phyloP scores from a whole-genome alignment of 1,140 invertebrate genomes.

The Atta colombica region DNA sequence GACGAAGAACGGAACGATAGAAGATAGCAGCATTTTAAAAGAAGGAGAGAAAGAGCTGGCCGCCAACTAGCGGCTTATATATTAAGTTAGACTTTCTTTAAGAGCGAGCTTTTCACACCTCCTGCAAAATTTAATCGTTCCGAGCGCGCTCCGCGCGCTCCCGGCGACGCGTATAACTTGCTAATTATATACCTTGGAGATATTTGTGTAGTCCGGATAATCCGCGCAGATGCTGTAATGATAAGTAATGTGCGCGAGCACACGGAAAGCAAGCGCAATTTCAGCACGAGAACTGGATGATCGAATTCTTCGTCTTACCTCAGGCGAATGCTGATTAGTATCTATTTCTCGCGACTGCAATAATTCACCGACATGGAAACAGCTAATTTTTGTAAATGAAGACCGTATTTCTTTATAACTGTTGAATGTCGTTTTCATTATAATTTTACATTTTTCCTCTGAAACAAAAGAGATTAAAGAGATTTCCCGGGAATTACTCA shows the following conservation, averaged over 20 bases:
- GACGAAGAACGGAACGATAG: conserved; percentile 27
- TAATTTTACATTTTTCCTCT: not conserved
- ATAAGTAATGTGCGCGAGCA: conserved; percentile 56
- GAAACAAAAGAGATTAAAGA: not conserved
- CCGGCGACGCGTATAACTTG: conserved; percentile 52
- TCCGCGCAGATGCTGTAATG: conserved; percentile 59
- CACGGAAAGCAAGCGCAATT: conserved; percentile 33
- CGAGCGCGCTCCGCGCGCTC: conserved; percentile 20
- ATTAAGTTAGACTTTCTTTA: conserved; percentile 63
- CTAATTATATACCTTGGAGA: conserved; percentile 57
- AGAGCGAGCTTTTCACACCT: conserved; percentile 57
- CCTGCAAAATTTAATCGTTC: conserved; percentile 63
- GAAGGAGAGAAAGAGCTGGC: conserved; percentile 33
- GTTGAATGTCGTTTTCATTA: not conserved
- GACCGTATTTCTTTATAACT: not conserved
- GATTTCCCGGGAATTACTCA: not conserved
- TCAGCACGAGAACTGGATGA: conserved; percentile 14
- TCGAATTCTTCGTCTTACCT: conserved; percentile 34
- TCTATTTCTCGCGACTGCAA: not conserved
- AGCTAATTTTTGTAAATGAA: conserved; percentile 4
- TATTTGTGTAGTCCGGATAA: conserved; percentile 61
- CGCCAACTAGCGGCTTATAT: conserved; percentile 39
- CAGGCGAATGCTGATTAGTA: not conserved
- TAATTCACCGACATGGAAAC: not conserved
- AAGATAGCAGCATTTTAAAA: not conserved